These are phyloP conservation scores for Noctua pronuba DNA, from an alignment of 2,888 invertebrate genomes.

Conservation along the genomic window DNA sequence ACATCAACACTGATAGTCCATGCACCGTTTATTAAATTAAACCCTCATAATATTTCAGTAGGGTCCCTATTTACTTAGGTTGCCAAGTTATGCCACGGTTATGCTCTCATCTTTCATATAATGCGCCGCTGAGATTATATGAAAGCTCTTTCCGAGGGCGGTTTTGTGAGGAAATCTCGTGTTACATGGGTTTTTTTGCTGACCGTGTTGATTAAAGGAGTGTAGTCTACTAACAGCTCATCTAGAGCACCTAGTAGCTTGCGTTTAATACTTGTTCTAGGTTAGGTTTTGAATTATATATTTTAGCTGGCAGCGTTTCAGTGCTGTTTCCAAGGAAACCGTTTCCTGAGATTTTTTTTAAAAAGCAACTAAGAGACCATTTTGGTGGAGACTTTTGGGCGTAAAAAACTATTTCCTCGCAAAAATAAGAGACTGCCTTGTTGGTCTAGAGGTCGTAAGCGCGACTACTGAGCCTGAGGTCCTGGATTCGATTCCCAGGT, in stretches of 20 bases:
- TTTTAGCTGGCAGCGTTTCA: neutral
- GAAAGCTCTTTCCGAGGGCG: conserved; percentile 33
- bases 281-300: conserved; percentile 5
- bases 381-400: neutral
- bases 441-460: too few relatives aligned
- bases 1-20: conserved; percentile 72
- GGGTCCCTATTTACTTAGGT: conserved; percentile 77
- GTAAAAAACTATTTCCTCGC: too few relatives aligned
- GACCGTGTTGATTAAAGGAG: conserved; percentile 37
- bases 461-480: too few relatives aligned
- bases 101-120: conserved; percentile 62
- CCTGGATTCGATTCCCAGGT: too few relatives aligned
- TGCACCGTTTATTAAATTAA: conserved; percentile 73
- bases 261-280: conserved; percentile 2
- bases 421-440: too few relatives aligned
- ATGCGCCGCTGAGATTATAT: conserved; percentile 61
- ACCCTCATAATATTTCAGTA: conserved; percentile 73
- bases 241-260: conserved; percentile 9
- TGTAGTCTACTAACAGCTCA: conserved; percentile 19
- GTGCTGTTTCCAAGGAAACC: neutral
- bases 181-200: conserved; percentile 43
- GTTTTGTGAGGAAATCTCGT: conserved; percentile 28
- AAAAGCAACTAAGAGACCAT: neutral
- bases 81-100: conserved; percentile 65
- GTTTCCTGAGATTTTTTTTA: neutral